Evolutionary conservation across 2,888 invertebrate genomes (phyloP).

Genomic region (Quadriops clusia): DNA sequence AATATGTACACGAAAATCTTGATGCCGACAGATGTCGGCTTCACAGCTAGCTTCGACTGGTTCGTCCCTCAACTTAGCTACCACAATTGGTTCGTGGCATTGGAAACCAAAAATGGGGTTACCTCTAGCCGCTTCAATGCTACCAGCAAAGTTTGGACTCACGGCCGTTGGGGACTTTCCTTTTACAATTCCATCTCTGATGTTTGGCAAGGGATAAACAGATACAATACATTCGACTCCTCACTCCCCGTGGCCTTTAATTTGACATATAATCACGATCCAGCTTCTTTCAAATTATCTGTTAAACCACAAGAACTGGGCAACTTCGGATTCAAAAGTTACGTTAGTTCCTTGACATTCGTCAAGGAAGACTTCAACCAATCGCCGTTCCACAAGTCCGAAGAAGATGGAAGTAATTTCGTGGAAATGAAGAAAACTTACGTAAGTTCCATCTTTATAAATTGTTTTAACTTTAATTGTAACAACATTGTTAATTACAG

Average conservation of each 20-base stretch:
- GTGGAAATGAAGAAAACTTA: too few relatives aligned
- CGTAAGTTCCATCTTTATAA: too few relatives aligned
- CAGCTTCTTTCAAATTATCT: too few relatives aligned
- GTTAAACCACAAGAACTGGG: too few relatives aligned
- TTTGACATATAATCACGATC: constrained; percentile 23
- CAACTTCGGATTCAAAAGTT: too few relatives aligned
- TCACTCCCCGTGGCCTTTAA: constrained; percentile 24
- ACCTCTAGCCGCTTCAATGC: constrained; percentile 23
- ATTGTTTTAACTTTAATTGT: too few relatives aligned
- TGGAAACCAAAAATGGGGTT: constrained; percentile 18
- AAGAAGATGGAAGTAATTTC: too few relatives aligned
- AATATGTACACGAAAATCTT: constrained; percentile 15
- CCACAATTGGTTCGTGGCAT: constrained; percentile 21
- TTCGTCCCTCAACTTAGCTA: constrained; percentile 22
- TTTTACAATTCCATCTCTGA: constrained; percentile 37
- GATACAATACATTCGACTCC: constrained; percentile 24
- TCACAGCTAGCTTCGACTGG: constrained; percentile 27
- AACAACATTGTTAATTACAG: too few relatives aligned
- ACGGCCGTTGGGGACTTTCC: constrained; percentile 27
- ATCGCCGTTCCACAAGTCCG: too few relatives aligned
- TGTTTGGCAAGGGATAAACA: constrained; percentile 33
- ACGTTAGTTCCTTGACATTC: too few relatives aligned
- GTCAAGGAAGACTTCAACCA: too few relatives aligned
- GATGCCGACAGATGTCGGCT: constrained; percentile 33
- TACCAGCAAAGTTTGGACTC: constrained; percentile 23